Evolutionary conservation across 1,140 invertebrate species (phyloP), one percentile per base, ranked within the genome.

Genomic region (Branchinecta lindahli): DNA sequence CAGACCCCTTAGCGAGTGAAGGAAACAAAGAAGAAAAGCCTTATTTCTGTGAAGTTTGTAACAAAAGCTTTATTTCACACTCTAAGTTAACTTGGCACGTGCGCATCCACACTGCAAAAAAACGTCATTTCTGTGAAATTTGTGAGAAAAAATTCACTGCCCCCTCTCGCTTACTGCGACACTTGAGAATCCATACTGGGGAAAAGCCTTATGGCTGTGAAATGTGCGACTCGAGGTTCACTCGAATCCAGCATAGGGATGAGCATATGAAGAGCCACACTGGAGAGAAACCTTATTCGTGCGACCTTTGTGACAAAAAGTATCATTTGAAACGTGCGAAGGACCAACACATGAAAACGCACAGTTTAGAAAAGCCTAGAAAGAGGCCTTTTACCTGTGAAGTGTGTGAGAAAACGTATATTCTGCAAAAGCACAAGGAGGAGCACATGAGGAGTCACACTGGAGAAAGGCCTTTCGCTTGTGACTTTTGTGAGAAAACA

Each of bases 101-200:
- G 74, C 81, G 89, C 12, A 86, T 87, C 8, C 92, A 96, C 80
- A 88, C 87, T 0, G 91, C 91, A 0, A 87, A 90, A 75, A 92
- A 92, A 76, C 90, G 91, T 0, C 94, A 94, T 78, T 85, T 86
- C 74, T 98, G 93, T 77, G 81, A 85, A 46, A 80, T 88, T 15
- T 96, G 93, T 78, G 82, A 86, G 52, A 88, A 92, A 75, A 83
- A 84, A 65, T 96, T 95, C 76, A 87, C 89, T 0, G 82, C 92
- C 46, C 88, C 90, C 8, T 86, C 89, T 15, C 88, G 92, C 74
- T 80, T 87, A 66, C 85, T 86, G 68, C 90, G 95, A 75, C 94
- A 97, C 79, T 85, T 87, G 74, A 84, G 91, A 66, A 90, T 88
- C n/a, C 94, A 97, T 79, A 90, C 91, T 45, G 83, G 82, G 71